Conservation (phyloP, 2,797 vertebrate genomes). For the Sylvia borin region DNA sequence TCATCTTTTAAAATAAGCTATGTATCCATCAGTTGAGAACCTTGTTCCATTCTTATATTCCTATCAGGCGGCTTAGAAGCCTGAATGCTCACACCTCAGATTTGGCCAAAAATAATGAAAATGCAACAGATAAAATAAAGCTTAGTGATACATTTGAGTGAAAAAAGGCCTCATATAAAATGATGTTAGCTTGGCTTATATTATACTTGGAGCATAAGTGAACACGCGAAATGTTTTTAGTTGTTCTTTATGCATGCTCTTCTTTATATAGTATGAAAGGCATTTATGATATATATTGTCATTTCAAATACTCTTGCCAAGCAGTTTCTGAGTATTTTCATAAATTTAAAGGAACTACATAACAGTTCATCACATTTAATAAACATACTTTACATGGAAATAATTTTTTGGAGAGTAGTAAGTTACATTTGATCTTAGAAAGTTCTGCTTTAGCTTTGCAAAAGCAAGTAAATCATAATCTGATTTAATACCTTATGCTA, state of each 20-base stretch:
- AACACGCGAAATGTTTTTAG: constrained; percentile 31
- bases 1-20: constrained; percentile 41
- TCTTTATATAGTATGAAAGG: constrained; percentile 46
- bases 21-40: constrained; percentile 3
- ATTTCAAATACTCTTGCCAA: constrained; percentile 67
- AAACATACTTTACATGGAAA: constrained; percentile 79
- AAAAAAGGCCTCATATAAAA: constrained; percentile 58
- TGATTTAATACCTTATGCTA: constrained; percentile 74
- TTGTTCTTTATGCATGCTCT: constrained; percentile 41
- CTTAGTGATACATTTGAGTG: constrained; percentile 43
- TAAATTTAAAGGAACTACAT: constrained; percentile 73
- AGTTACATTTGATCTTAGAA: constrained; percentile 72
- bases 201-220: constrained; percentile 34
- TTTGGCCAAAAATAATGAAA: constrained; percentile 68
- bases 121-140: constrained; percentile 66
- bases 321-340: constrained; percentile 65
- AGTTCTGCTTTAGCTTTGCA: constrained; percentile 72
- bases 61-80: constrained; percentile 33
- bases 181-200: constrained; percentile 66
- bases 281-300: constrained; percentile 59
- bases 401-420: constrained; percentile 72
- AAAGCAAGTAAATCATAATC: constrained; percentile 72
- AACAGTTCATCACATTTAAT: constrained; percentile 73
- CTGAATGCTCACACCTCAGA: constrained; percentile 36
- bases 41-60: constrained; percentile 40